Evolutionary conservation across 1,140 invertebrate genomes (phyloP).

Genomic region (Zaprionus capensis): DNA sequence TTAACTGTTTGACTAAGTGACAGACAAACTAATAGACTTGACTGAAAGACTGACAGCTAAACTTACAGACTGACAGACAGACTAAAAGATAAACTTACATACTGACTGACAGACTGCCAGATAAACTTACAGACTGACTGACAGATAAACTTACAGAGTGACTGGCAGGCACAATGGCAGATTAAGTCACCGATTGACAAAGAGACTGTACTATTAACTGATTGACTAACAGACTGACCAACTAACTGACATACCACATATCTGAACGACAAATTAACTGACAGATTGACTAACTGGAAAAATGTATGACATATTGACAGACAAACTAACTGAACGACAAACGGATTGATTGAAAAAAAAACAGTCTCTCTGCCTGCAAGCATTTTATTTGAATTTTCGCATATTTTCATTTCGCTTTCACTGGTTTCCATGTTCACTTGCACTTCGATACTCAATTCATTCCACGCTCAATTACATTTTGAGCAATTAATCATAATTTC

Average conservation of each 20-base stretch:
- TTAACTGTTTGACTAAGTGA: neutral
- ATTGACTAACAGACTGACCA: neutral
- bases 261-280: neutral
- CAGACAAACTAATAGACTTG: neutral
- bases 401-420: neutral
- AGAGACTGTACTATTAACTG: neutral
- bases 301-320: neutral
- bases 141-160: neutral
- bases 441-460: neutral
- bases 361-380: neutral
- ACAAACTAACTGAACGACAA: neutral
- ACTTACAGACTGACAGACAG: neutral
- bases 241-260: neutral
- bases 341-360: neutral
- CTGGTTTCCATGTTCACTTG: neutral
- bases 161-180: neutral
- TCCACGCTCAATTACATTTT: constrained; percentile 6
- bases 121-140: neutral
- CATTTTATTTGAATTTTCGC: constrained; percentile 2
- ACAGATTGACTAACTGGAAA: neutral
- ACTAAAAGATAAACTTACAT: neutral
- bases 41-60: neutral
- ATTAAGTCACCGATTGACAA: neutral
- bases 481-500: constrained; percentile 33
- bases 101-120: neutral